Evolutionary conservation across 1,140 invertebrate genomes (phyloP).

Genomic region (Brachionus rubens): DNA sequence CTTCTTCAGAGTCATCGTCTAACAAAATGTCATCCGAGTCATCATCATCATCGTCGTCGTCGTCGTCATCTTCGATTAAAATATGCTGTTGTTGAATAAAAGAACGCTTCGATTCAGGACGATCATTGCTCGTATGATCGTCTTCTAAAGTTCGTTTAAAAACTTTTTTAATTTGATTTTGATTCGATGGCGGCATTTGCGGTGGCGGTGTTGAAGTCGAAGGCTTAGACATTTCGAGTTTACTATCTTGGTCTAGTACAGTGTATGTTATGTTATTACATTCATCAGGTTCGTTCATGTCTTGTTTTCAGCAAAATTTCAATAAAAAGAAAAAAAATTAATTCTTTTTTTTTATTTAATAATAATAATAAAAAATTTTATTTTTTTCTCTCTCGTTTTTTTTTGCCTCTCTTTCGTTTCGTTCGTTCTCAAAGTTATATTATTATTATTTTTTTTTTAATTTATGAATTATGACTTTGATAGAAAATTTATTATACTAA

Average conservation of each 20-base stretch:
- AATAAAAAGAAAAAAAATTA: background rate
- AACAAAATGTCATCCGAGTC: background rate
- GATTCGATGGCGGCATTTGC: background rate
- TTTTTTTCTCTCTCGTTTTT: too few relatives aligned
- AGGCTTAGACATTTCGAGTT: background rate
- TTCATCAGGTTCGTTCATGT: slow-evolving; percentile 5
- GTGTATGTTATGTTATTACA: background rate
- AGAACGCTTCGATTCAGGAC: background rate
- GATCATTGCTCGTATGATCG: background rate
- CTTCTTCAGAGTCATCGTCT: background rate
- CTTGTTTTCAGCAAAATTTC: background rate
- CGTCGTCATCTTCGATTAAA: too few relatives aligned
- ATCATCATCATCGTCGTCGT: background rate
- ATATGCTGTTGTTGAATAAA: too few relatives aligned
- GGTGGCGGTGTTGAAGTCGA: background rate
- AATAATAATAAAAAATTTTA: background rate
- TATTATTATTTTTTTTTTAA: too few relatives aligned
- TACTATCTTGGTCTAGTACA: background rate
- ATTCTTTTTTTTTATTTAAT: background rate
- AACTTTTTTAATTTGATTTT: background rate
- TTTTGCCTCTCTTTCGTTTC: too few relatives aligned
- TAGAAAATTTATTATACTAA: too few relatives aligned
- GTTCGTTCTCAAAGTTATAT: too few relatives aligned
- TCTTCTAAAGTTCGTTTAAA: background rate
- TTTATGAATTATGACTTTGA: too few relatives aligned